These are phyloP conservation scores for Orthonyx spaldingii DNA, from an alignment of 2,113 vertebrate species.

Conservation along the genomic window DNA sequence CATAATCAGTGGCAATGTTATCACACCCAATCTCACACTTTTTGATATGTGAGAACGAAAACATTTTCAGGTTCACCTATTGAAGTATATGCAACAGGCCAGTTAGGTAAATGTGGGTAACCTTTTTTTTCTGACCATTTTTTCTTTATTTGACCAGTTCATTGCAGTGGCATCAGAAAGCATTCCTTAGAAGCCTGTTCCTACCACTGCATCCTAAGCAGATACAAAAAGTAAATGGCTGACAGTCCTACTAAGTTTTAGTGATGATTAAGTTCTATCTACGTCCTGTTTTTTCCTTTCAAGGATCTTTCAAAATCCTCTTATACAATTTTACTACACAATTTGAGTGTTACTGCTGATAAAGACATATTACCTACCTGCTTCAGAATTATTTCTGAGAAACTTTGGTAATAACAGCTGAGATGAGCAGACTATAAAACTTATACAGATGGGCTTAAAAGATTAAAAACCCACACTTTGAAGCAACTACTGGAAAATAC, in stretches of 20 bases:
- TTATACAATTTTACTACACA: neutral
- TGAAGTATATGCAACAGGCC: neutral
- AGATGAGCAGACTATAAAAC: neutral
- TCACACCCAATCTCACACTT: neutral
- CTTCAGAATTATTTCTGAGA: neutral
- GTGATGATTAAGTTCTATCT: neutral
- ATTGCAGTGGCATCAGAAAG: neutral
- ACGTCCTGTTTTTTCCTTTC: neutral
- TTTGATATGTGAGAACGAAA: neutral
- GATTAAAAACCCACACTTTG: neutral
- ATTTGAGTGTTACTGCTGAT: neutral
- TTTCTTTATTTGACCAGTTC: neutral
- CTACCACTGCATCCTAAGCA: rapidly evolving
- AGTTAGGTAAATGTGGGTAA: neutral
- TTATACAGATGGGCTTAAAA: neutral
- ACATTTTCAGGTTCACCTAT: neutral
- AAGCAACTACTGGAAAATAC: neutral
- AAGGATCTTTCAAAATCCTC: neutral
- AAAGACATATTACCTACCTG: neutral
- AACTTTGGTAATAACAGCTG: neutral
- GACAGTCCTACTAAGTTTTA: neutral
- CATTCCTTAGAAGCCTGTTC: neutral
- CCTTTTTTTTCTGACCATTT: neutral
- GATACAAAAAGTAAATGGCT: neutral
- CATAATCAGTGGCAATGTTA: neutral